Base-by-base conservation (phyloP, 1,140 invertebrate genomes). In the Cotesia typhae region DNA sequence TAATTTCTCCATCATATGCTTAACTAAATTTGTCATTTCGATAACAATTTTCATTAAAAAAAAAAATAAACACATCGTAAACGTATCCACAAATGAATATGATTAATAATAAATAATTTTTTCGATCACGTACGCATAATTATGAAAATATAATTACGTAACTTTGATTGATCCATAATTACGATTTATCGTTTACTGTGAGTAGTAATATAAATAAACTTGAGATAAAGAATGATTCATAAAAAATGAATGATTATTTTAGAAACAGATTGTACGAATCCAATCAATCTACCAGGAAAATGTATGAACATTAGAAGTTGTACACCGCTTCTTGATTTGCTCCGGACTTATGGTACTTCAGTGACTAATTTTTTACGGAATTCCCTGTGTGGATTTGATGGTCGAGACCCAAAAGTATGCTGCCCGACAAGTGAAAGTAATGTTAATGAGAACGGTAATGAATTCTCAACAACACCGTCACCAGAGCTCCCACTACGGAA, bases 311-410 rank as follows among this genome's bases (percentile, higher is more conserved):
- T 91, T 14, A 81, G 74, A 73, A 71, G 73, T 9, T 91, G 90
- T 68, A 70, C 79, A 3, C 69, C 77, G 0, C 75, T 91, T 6
- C 10, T 89, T 0, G 71, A 85, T 68, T 73, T 86, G 63, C 79
- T 88, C 57, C 78, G 77, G 63, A 69, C 63, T 2, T 75, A 81
- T 53, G 71, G 82, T 7, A 47, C 76, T 9, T 60, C 77, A 70
- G 79, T 78, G 5, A 71, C 77, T 4, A 78, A 78, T 4, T 90
- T 86, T 74, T 75, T 91, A 10, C 83, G 87, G 7, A 80, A 80
- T 52, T 90, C 88, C 0, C 78, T 89, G 7, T 92, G 91, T 74
- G 87, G 87, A 0, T 90, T 84, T 64, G 83, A 88, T 41, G 86
- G 85, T 14, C 72, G 61, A 3, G 82, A 86, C 69, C 89, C 90